Evolutionary conservation across 2,888 invertebrate species (phyloP), one percentile per base, ranked within the genome.

Genomic region (Pollenia griseotomentosa): DNA sequence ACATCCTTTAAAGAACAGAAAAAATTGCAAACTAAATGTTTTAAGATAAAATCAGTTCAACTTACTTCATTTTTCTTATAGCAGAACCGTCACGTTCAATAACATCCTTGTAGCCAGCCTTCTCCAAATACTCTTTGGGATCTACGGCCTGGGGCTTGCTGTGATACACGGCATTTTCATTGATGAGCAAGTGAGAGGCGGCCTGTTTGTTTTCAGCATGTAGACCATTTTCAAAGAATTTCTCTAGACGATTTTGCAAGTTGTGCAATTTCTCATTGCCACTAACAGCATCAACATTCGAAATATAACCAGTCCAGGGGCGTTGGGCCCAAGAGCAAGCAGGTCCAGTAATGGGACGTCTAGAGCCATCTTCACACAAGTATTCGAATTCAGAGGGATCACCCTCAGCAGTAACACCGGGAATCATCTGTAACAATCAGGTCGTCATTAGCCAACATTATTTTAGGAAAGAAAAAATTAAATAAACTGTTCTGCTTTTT

Each of bases 251-350:
- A n/a, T 89, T 83, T 88, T 93, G 93, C 65, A 93, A 88, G 66
- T 91, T 90, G 48, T 92, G 90, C 46, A 93, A 85, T n/a, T 91
- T 89, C 59, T 91, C 89, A 1, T 90, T 83, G 6, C 91, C 92
- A 19, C 89, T 91, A 1, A 93, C 92, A 11, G 90, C 88, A 83
- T 95, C 95, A 12, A 95, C 95, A 90, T 96, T 96, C 8, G 95
- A 95, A 91, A 97, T 94, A 89, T 96, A 95, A 12, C 96, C 96
- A 91, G 96, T 97, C 97, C 97, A 97, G n/a, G 97, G 97, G 83
- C 97, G 94, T 0, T 96, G 96, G 0, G 97, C 97, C 97, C 97
- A 97, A 0, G 96, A 95, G 91, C 97, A 97, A 1, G 95, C 94
- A 59, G 95, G 95, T 6, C 95, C 95, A 46, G 95, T 95, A 12